Base-by-base conservation (phyloP, 2,797 vertebrate species). In the Eulemur coronatus region DNA sequence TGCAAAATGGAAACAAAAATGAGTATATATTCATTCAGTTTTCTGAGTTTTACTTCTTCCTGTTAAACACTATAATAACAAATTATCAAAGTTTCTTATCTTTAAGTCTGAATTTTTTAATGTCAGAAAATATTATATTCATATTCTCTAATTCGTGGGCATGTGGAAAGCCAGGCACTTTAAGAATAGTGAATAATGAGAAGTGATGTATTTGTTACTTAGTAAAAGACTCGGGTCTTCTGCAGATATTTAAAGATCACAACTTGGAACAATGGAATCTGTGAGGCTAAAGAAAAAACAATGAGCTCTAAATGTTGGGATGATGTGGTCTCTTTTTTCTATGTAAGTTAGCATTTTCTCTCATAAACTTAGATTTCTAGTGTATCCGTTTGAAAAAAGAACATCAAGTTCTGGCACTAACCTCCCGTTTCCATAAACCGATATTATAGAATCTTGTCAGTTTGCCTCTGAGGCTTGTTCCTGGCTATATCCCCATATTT, bases 1-100 rank as follows among this genome's bases (percentile, higher is more conserved):
- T 63, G 73, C 10, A 61, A 90, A 73, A 93, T 76, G 15, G 72
- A 81, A 75, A 70, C n/a, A 61, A 59, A 69, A 12, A 12, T 28
- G 73, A 75, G 13, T 13, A 78, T 11, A 38, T 59, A 69, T n/a
- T 63, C 12, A 35, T 67, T 75, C 33, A 65, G 7, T 67, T 79
- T 88, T 88, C 24, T 79, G 4, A 84, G 4, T 63, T 94, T 70
- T 12, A 63, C 43, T 33, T 38, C 4, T 57, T 38, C 33, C 41
- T 28, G 4, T 20, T 82, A 61, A 67, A 82, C 8, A 46, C 3
- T 70, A 3, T n/a, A 52, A 46, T 33, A 92, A 61, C 3, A 61
- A 75, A 43, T 52, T 52, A 7, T 48, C 55, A 46, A 38, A n/a
- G 18, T 69, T 28, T n/a, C 50, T 41, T 85, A 48, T 35, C 11